Conservation (phyloP, 2,797 vertebrate genomes). For the Pseudomugil gertrudae region DNA sequence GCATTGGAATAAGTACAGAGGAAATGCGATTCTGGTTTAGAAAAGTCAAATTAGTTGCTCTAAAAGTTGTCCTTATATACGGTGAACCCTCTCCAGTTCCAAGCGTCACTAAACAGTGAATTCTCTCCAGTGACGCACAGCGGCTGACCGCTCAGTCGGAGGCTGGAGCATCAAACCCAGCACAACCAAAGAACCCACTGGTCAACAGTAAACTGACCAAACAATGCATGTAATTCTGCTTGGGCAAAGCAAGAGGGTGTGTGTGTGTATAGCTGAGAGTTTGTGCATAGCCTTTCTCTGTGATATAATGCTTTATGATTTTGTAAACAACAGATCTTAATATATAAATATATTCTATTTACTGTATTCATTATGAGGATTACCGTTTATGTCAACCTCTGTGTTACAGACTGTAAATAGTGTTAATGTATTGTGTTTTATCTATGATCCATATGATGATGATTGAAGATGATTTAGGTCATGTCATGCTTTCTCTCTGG, state of each 20-base stretch:
- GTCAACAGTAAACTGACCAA: constrained; percentile 70
- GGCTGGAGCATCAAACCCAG: constrained; percentile 54
- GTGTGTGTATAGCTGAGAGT: constrained; percentile 73
- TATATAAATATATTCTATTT: constrained; percentile 81
- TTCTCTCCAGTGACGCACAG: constrained; percentile 45
- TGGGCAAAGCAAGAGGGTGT: constrained; percentile 66
- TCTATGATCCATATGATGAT: constrained; percentile 73
- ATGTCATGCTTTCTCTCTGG: constrained; percentile 81
- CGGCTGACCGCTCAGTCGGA: constrained; percentile 55
- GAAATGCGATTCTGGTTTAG: constrained; percentile 47
- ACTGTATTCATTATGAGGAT: constrained; percentile 76
- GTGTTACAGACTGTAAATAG: constrained; percentile 82
- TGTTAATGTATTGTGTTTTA: constrained; percentile 78
- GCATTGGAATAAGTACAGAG: constrained; percentile 7
- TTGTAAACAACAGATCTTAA: constrained; percentile 82
- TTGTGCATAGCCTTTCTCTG: constrained; percentile 78
- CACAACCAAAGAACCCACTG: constrained; percentile 82
- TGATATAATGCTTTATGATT: constrained; percentile 76
- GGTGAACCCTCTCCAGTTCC: constrained; percentile 29
- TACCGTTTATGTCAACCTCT: constrained; percentile 73
- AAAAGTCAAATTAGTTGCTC: constrained; percentile 39
- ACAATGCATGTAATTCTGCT: constrained; percentile 69
- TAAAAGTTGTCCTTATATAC: constrained; percentile 35
- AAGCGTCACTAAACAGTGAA: constrained; percentile 38
- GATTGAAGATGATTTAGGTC: constrained; percentile 79